These are phyloP conservation scores for Phenganax stokvisi DNA, from an alignment of 92 coral and sea anemone species.

Conservation along the genomic window DNA sequence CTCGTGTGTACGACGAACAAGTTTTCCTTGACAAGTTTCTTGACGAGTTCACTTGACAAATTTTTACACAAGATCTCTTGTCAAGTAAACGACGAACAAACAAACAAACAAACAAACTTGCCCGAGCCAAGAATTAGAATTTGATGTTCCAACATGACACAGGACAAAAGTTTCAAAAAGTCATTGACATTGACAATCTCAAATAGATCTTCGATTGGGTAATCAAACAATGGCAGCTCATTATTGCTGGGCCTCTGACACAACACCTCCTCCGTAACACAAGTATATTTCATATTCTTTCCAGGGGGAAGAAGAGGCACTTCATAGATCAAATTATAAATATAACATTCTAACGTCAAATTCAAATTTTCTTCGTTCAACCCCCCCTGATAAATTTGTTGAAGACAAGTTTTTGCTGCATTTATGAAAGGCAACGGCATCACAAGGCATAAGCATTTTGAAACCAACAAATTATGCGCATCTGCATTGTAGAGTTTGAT, in stretches of 20 bases:
- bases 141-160: slow-evolving; percentile 83
- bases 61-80: not conserved
- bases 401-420: slow-evolving; percentile 66
- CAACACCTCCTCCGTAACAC: slow-evolving; percentile 55
- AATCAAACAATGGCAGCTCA: slow-evolving; percentile 95
- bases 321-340: slow-evolving; percentile 81
- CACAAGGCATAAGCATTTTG: slow-evolving; percentile 76
- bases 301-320: slow-evolving; percentile 98
- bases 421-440: slow-evolving; percentile 79
- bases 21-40: no score
- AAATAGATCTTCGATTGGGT: slow-evolving; percentile 71
- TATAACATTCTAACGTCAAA: slow-evolving; percentile 75
- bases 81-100: not conserved
- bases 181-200: slow-evolving; percentile 72
- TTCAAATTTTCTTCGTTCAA: slow-evolving; percentile 51
- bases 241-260: slow-evolving; percentile 92
- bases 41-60: no score
- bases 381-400: slow-evolving; percentile 63
- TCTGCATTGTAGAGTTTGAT: slow-evolving; percentile 55
- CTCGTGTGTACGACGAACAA: no score
- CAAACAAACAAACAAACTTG: slow-evolving; percentile 41
- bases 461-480: slow-evolving; percentile 64
- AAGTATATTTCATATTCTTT: slow-evolving; percentile 81
- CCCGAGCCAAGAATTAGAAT: slow-evolving; percentile 77
- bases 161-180: slow-evolving; percentile 69